Evolutionary conservation across 2,797 vertebrate genomes (phyloP).

Genomic region (Microctenopoma steveboyesi): DNA sequence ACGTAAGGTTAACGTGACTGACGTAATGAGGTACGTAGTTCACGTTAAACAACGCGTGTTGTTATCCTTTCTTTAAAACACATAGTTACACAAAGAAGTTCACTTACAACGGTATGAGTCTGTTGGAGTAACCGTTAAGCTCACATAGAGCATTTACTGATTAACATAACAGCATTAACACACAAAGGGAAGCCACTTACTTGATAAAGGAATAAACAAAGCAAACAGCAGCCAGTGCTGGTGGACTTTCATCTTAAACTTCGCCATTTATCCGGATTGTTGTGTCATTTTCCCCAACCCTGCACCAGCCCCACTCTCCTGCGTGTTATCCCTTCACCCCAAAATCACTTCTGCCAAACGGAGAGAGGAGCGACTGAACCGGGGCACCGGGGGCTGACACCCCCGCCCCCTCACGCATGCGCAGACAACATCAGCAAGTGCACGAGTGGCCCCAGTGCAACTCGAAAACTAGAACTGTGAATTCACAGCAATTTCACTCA

Average conservation of each 20-base stretch:
- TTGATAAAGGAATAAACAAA: constrained; percentile 74
- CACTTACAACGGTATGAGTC: too few relatives aligned
- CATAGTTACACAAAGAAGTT: constrained; percentile 1
- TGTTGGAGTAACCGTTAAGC: too few relatives aligned
- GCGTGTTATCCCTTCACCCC: constrained; percentile 29
- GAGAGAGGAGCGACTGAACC: background rate
- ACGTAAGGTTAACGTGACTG: background rate
- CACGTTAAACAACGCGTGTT: background rate
- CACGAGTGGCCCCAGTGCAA: constrained; percentile 3
- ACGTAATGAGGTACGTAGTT: background rate
- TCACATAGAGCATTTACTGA: background rate
- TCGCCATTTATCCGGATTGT: constrained; percentile 78
- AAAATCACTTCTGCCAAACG: constrained; percentile 28
- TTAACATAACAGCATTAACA: background rate
- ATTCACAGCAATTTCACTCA: background rate
- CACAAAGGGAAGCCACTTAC: constrained; percentile 68
- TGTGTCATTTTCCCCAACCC: constrained; percentile 66
- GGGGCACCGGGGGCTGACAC: constrained; percentile 1
- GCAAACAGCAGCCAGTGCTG: constrained; percentile 68
- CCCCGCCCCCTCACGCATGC: constrained; percentile 64
- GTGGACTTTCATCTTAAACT: constrained; percentile 74
- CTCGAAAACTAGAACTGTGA: constrained; percentile 5
- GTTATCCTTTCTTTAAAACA: background rate
- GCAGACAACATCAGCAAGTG: constrained; percentile 29
- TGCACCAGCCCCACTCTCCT: constrained; percentile 26